These are phyloP conservation scores for Hiodon tergisus DNA, from an alignment of 2,113 vertebrate genomes.

Conservation along the genomic window DNA sequence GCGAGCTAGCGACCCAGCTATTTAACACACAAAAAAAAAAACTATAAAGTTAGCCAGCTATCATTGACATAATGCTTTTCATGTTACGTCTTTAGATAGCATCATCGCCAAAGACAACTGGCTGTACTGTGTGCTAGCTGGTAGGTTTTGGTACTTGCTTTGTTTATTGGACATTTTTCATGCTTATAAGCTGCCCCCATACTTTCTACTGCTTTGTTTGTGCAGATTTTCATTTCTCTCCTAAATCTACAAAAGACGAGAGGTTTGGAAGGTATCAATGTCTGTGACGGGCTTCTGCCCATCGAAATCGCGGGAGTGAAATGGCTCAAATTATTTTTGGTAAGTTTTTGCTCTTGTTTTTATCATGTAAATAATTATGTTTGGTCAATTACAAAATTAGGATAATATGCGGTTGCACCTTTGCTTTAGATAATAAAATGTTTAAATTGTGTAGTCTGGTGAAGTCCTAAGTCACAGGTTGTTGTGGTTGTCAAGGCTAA, in stretches of 20 bases:
- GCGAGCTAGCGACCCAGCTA: background rate
- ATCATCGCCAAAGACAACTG: too few species aligned
- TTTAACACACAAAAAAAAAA: background rate
- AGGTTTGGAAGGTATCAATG: slow-evolving; percentile 14
- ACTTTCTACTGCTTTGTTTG: background rate
- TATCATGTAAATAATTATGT: background rate
- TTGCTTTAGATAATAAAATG: background rate
- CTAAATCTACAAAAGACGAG: slow-evolving; percentile 13
- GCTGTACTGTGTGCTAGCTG: background rate
- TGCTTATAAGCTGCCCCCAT: background rate
- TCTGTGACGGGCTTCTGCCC: slow-evolving; percentile 34
- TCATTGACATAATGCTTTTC: background rate
- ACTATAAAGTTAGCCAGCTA: background rate
- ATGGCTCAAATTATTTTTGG: slow-evolving; percentile 75
- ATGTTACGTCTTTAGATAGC: background rate
- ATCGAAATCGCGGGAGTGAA: slow-evolving; percentile 30
- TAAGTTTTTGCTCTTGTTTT: slow-evolving; percentile 48
- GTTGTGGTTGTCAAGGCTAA: too few species aligned
- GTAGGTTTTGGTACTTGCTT: background rate
- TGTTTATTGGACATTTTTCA: background rate
- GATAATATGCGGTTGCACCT: background rate
- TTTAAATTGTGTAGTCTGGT: background rate
- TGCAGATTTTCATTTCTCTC: too few species aligned
- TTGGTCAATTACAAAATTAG: too few species aligned
- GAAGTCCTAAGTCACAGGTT: too few species aligned